A percentile compares a stretch with the other conserved stretches of the same genome.
Evolutionary conservation across 2,888 invertebrate genomes (phyloP).

Genomic region (Caenorhabditis plicata): DNA sequence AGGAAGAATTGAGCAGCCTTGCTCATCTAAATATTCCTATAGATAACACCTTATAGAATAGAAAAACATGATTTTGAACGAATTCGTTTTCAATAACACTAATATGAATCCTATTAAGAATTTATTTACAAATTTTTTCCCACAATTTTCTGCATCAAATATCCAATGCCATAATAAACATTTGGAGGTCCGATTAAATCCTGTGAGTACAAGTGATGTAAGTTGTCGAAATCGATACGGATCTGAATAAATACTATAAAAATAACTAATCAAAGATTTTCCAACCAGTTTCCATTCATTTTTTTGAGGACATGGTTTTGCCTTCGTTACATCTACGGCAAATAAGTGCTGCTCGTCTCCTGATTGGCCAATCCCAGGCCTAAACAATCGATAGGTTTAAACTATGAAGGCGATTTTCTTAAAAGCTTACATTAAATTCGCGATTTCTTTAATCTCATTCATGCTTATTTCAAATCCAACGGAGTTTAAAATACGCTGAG

Average conservation of each 20-base stretch:
- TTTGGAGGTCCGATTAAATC: constrained; percentile 18
- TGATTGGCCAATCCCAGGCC: constrained; percentile 29
- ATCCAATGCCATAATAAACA: constrained; percentile 28
- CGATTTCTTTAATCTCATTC: background rate
- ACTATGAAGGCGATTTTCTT: constrained; percentile 1
- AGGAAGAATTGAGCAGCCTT: too few relatives aligned
- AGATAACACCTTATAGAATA: too few relatives aligned
- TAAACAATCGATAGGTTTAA: background rate
- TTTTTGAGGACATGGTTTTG: constrained; percentile 9
- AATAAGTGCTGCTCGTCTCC: constrained; percentile 22
- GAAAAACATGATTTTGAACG: too few relatives aligned
- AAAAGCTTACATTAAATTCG: constrained; percentile 2
- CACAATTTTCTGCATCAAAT: constrained; percentile 11
- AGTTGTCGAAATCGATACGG: constrained; percentile 9
- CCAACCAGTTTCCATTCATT: too few relatives aligned
- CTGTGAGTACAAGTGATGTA: constrained; percentile 12
- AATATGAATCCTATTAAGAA: too few relatives aligned
- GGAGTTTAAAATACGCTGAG: constrained; percentile 5
- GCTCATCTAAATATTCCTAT: too few relatives aligned
- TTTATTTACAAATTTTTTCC: background rate
- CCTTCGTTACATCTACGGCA: constrained; percentile 6
- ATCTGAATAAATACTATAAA: background rate
- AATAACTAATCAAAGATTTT: background rate
- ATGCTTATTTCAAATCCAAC: constrained; percentile 12
- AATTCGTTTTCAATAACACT: too few relatives aligned